Conservation (phyloP, 2,113 vertebrate genomes). For the Sapayoa aenigma region DNA sequence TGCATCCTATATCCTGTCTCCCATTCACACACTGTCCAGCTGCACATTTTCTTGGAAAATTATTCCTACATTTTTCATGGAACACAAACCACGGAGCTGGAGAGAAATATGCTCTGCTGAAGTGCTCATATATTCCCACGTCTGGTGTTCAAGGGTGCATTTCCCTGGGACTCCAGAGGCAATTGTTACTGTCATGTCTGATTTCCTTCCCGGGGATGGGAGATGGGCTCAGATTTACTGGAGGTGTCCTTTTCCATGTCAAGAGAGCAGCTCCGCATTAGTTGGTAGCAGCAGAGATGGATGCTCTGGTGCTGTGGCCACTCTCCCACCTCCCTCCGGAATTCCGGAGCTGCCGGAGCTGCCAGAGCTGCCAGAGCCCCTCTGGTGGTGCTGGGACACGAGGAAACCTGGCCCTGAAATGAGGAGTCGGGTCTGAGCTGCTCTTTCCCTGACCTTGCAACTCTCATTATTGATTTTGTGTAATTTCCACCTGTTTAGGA, state of each 20-base stretch:
- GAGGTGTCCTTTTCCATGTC: constrained; percentile 4
- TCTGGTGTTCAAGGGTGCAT: constrained; percentile 32
- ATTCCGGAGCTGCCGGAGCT: constrained; percentile 84
- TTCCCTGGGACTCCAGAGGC: constrained; percentile 55
- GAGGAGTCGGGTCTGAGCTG: constrained; percentile 58
- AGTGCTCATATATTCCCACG: constrained; percentile 37
- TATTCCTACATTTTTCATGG: neutral
- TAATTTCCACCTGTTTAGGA: constrained; percentile 61
- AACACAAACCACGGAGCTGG: neutral
- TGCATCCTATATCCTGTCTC: neutral
- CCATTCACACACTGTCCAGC: fast-evolving
- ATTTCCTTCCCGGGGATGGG: constrained; percentile 67
- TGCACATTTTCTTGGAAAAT: fast-evolving
- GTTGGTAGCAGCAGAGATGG: constrained; percentile 67
- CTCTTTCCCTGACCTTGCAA: constrained; percentile 65
- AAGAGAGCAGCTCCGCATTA: constrained; percentile 45
- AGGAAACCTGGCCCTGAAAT: constrained; percentile 74
- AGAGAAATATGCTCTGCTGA: neutral
- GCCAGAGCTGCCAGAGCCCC: constrained; percentile 69
- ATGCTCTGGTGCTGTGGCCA: constrained; percentile 61
- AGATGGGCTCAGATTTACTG: constrained; percentile 71
- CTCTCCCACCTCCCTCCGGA: constrained; percentile 59
- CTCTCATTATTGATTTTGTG: constrained; percentile 71
- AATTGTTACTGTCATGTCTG: constrained; percentile 74
- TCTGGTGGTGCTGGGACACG: constrained; percentile 41